These are phyloP conservation scores for Ladona fulva DNA, from an alignment of 1,140 invertebrate genomes.

Conservation along the genomic window DNA sequence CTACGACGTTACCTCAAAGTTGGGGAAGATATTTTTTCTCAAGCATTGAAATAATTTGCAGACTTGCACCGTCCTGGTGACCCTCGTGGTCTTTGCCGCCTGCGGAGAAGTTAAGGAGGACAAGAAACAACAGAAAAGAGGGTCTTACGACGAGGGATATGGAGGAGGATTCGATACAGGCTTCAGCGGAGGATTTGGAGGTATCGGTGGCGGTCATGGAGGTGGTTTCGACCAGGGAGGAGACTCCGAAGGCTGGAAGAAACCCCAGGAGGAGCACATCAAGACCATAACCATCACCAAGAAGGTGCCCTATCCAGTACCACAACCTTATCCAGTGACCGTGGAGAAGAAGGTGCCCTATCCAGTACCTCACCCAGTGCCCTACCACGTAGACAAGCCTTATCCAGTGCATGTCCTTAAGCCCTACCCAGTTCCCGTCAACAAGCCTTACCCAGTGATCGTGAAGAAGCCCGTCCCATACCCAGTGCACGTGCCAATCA, in stretches of 20 bases:
- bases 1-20: too few species aligned
- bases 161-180: background rate
- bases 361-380: conserved; percentile 24
- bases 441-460: conserved; percentile 4
- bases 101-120: background rate
- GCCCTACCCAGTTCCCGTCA: conserved; percentile 23
- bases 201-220: background rate
- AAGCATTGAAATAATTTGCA: too few species aligned
- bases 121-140: background rate
- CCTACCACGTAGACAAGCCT: conserved; percentile 25
- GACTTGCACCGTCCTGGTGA: background rate
- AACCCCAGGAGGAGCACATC: conserved; percentile 33
- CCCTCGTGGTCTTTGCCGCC: background rate
- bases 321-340: conserved; percentile 37
- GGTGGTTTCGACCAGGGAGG: background rate
- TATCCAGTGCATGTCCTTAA: conserved; percentile 15
- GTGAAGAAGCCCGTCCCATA: conserved; percentile 20
- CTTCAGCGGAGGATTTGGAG: background rate
- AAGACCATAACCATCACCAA: conserved; percentile 40
- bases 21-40: too few species aligned
- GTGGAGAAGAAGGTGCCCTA: conserved; percentile 35
- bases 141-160: background rate
- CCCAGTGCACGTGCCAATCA: conserved; percentile 26
- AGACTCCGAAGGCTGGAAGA: conserved; percentile 24
- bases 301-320: conserved; percentile 36